phyloP scores from a whole-genome alignment of 2,888 invertebrate genomes.

The Caenorhabditis imperialis region DNA sequence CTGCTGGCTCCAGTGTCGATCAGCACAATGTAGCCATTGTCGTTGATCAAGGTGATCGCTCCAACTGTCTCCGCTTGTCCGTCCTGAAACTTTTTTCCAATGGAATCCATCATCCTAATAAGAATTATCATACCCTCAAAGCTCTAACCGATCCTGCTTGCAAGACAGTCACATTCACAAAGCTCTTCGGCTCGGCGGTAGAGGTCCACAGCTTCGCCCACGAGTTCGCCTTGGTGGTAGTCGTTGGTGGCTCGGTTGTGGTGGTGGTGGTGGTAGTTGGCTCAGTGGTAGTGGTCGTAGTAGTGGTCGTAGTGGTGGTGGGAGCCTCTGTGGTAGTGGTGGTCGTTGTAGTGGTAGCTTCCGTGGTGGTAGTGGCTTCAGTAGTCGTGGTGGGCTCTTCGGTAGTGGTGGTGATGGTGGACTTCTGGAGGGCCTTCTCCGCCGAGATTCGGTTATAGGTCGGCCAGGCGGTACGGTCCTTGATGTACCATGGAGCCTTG shows the following conservation, averaged over 20 bases:
- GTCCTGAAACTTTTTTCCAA: too few relatives aligned
- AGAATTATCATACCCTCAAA: too few relatives aligned
- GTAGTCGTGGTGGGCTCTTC: slow-evolving; percentile 27
- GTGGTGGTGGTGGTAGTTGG: slow-evolving; percentile 53
- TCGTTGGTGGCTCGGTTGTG: slow-evolving; percentile 26
- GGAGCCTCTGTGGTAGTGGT: slow-evolving; percentile 28
- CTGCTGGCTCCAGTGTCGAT: slow-evolving; percentile 74
- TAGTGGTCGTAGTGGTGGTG: slow-evolving; percentile 44
- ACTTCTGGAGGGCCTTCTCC: slow-evolving; percentile 48
- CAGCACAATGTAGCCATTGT: slow-evolving; percentile 72
- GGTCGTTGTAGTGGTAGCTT: slow-evolving; percentile 27
- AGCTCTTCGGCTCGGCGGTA: slow-evolving; percentile 62
- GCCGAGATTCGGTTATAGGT: slow-evolving; percentile 65
- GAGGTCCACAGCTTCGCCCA: slow-evolving; percentile 75
- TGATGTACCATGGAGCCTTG: slow-evolving; percentile 75
- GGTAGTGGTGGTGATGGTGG: slow-evolving; percentile 44
- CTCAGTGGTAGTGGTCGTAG: slow-evolving; percentile 34
- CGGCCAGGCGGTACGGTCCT: slow-evolving; percentile 67
- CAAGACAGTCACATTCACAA: slow-evolving; percentile 73
- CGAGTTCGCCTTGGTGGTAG: slow-evolving; percentile 62
- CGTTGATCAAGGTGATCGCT: slow-evolving; percentile 74
- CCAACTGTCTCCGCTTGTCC: slow-evolving; percentile 73
- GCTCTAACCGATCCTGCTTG: slow-evolving; percentile 72
- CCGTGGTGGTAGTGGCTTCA: slow-evolving; percentile 30
- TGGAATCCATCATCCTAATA: too few relatives aligned